Evolutionary conservation across 2,797 vertebrate species (phyloP).

Genomic region (Adelosebastes latens): DNA sequence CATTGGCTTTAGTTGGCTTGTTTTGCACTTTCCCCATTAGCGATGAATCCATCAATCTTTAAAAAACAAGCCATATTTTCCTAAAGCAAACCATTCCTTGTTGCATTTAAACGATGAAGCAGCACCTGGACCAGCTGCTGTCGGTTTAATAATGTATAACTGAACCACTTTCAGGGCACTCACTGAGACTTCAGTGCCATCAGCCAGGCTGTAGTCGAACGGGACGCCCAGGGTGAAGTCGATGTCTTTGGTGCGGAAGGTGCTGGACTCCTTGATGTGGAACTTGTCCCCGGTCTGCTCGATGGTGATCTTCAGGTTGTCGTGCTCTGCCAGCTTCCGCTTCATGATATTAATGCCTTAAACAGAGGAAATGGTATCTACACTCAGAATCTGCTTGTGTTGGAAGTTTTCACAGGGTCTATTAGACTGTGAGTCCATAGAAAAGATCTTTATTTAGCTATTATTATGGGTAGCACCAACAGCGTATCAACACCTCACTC

Average conservation of each 20-base stretch:
- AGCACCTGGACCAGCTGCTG: not conserved
- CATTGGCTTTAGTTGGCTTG: not conserved
- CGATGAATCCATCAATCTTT: not conserved
- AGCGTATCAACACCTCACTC: not conserved
- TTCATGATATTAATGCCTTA: conserved; percentile 90
- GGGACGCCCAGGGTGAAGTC: conserved; percentile 88
- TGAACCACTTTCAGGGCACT: conserved; percentile 16
- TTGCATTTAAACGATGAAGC: not conserved
- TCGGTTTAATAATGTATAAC: not conserved
- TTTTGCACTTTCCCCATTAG: not conserved
- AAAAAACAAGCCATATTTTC: not conserved
- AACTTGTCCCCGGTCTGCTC: conserved; percentile 91
- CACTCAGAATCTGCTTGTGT: not conserved
- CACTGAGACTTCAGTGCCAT: conserved; percentile 90
- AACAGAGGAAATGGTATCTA: not conserved
- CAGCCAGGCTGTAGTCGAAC: conserved; percentile 90
- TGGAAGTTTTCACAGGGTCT: not conserved
- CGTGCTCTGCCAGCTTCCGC: conserved; percentile 91
- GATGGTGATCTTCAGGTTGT: conserved; percentile 91
- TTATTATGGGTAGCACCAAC: not conserved
- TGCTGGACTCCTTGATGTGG: conserved; percentile 90
- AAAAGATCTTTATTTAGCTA: conserved; percentile 30
- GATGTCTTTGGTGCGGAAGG: conserved; percentile 88
- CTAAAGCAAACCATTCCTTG: not conserved
- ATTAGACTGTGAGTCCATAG: not conserved